These are phyloP conservation scores for Heliothis virescens DNA, from an alignment of 1,140 invertebrate species.

Conservation along the genomic window DNA sequence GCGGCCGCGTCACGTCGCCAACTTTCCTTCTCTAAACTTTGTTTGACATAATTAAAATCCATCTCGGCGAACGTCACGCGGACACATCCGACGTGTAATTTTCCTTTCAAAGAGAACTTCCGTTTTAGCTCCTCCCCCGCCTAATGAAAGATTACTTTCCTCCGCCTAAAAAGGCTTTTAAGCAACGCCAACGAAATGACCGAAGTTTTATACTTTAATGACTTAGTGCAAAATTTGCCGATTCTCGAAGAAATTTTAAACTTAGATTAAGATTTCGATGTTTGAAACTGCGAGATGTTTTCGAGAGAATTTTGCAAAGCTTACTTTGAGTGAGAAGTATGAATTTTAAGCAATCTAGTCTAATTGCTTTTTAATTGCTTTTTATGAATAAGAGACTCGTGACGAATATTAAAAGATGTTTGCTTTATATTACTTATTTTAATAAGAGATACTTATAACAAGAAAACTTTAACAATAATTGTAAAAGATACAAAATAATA, in stretches of 20 bases:
- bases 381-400: constrained; percentile 59
- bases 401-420: constrained; percentile 44
- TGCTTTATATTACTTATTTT: constrained; percentile 43
- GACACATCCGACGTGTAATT: constrained; percentile 83
- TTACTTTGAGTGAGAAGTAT: constrained; percentile 75
- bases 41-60: constrained; percentile 86
- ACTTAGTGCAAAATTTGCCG: constrained; percentile 86
- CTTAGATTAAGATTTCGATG: constrained; percentile 86
- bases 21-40: constrained; percentile 76
- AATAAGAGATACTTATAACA: background rate
- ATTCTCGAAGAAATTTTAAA: constrained; percentile 86
- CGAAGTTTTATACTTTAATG: constrained; percentile 86
- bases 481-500: background rate
- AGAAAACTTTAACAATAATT: background rate
- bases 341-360: constrained; percentile 79
- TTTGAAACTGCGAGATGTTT: constrained; percentile 82
- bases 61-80: constrained; percentile 75
- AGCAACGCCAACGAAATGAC: constrained; percentile 85
- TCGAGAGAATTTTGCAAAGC: constrained; percentile 70
- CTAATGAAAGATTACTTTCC: constrained; percentile 86
- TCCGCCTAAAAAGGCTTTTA: constrained; percentile 86
- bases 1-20: constrained; percentile 55
- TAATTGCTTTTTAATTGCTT: constrained; percentile 85
- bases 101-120: constrained; percentile 86
- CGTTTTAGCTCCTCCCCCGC: constrained; percentile 83